A percentile compares a stretch with the other conserved stretches of the same genome.
Conservation (phyloP, 2,888 invertebrate genomes). For the Nephrotoma flavescens region DNA sequence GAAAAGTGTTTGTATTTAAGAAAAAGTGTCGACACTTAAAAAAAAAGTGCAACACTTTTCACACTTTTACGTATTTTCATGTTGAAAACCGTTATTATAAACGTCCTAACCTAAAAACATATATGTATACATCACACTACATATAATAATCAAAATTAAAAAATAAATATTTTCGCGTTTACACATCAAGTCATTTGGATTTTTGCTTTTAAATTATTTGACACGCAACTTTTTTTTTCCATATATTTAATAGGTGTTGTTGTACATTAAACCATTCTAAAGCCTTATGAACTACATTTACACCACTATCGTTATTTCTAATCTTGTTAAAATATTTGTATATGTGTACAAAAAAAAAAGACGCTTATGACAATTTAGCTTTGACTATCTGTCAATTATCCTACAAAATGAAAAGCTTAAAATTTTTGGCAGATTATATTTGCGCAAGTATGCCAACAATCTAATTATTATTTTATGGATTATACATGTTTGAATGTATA, state of each 20-base stretch:
- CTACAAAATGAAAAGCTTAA: not conserved
- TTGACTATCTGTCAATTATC: not conserved
- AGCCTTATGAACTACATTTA: not conserved
- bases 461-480: too few relatives aligned
- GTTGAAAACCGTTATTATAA: not conserved
- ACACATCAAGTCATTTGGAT: not conserved
- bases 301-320: not conserved
- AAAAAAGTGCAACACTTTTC: not conserved
- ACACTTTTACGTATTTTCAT: not conserved
- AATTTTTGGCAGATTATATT: not conserved
- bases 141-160: not conserved
- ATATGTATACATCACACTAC: not conserved
- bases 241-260: not conserved
- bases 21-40: not conserved
- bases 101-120: not conserved
- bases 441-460: not conserved
- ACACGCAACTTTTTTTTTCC: not conserved
- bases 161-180: not conserved
- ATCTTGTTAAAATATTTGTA: not conserved
- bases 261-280: not conserved
- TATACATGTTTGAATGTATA: too few relatives aligned
- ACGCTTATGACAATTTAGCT: not conserved
- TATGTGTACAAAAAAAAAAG: not conserved
- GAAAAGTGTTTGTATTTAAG: not conserved
- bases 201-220: not conserved